Conservation (phyloP, 2,888 invertebrate genomes). For the Pammene fasciana region DNA sequence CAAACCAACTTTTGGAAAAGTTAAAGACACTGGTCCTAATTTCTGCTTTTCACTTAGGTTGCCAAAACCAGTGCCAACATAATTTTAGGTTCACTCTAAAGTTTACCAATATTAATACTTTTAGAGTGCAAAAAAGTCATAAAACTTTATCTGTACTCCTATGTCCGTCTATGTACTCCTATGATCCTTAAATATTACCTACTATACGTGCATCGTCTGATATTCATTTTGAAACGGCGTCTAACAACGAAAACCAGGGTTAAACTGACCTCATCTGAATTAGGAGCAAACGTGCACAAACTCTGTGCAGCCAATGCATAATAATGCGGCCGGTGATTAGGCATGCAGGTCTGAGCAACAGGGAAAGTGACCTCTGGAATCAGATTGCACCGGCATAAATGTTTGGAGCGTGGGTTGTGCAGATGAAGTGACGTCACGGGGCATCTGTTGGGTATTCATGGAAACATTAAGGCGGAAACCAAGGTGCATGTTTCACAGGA, state of each 20-base stretch:
- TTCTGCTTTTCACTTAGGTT: too few species aligned
- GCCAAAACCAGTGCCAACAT: too few species aligned
- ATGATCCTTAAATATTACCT: too few species aligned
- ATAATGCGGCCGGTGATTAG: constrained; percentile 87
- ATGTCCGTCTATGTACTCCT: too few species aligned
- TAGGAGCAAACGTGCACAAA: constrained; percentile 16
- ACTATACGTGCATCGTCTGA: too few species aligned
- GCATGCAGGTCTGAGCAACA: constrained; percentile 86
- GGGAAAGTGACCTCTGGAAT: constrained; percentile 28
- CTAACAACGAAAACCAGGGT: constrained; percentile 7
- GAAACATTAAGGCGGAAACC: background rate
- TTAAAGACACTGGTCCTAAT: too few species aligned
- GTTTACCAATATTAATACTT: too few species aligned
- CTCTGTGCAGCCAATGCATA: constrained; percentile 36
- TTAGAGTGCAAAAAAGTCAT: too few species aligned
- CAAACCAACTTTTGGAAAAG: too few species aligned
- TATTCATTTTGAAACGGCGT: background rate
- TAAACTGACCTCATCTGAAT: constrained; percentile 13
- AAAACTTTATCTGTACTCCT: too few species aligned
- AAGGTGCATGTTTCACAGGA: background rate
- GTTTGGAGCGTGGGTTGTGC: constrained; percentile 6
- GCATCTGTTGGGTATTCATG: constrained; percentile 5
- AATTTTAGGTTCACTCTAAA: too few species aligned
- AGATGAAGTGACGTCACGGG: background rate
- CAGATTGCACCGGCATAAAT: constrained; percentile 19